Evolutionary conservation across 2,113 vertebrate genomes (phyloP).

Genomic region (Ageneiosus marmoratus): DNA sequence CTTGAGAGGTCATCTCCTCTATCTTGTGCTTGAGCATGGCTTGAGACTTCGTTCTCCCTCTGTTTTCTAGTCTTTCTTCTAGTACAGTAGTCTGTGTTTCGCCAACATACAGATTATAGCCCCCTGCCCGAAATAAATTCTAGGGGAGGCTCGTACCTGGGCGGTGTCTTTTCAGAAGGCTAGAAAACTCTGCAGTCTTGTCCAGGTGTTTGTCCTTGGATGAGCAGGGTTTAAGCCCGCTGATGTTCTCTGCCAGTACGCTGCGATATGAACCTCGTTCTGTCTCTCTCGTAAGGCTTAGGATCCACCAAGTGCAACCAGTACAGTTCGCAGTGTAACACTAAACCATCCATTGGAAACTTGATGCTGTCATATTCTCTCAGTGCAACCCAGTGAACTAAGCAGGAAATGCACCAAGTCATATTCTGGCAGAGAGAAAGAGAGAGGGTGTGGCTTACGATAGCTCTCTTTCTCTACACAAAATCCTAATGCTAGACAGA

Average conservation of each 20-base stretch:
- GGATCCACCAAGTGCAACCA: background rate
- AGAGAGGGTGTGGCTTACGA: background rate
- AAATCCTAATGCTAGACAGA: background rate
- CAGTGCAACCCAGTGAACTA: background rate
- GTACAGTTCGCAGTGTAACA: conserved; percentile 1
- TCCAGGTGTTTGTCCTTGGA: background rate
- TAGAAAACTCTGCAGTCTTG: background rate
- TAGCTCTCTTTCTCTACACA: background rate
- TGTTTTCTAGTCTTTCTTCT: background rate
- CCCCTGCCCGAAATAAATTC: background rate
- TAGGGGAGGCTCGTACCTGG: background rate
- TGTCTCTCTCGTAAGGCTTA: background rate
- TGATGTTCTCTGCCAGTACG: background rate
- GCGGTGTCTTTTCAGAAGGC: background rate
- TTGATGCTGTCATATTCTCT: conserved; percentile 12
- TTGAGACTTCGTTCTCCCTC: background rate
- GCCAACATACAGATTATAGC: background rate
- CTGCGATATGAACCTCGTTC: background rate
- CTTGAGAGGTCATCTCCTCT: background rate
- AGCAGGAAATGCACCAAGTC: conserved; percentile 16
- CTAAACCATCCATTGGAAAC: background rate
- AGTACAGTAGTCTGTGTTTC: background rate
- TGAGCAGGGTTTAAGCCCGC: background rate
- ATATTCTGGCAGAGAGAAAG: background rate
- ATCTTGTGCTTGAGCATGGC: background rate